Percentiles rank a stretch among this genome's conserved stretches.
Evolutionary conservation across 2,797 vertebrate species (phyloP).

Genomic region (Pelochelys cantorii): DNA sequence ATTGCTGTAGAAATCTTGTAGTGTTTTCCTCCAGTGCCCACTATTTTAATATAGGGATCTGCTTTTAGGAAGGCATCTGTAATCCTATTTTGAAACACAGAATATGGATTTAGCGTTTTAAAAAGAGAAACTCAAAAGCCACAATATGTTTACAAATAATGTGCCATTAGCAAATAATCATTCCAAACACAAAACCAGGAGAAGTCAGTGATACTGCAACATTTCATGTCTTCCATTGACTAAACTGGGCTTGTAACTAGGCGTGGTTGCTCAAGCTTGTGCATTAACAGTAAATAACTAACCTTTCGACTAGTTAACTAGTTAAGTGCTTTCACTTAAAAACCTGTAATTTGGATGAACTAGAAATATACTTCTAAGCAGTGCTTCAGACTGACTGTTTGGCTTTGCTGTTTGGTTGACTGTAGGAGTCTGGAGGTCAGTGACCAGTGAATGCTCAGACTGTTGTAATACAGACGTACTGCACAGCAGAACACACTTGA

Average conservation of each 20-base stretch:
- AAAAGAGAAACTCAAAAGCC: not conserved
- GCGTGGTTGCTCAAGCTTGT: not conserved
- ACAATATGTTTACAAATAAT: not conserved
- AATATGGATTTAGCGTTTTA: not conserved
- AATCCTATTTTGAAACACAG: slow-evolving; percentile 85
- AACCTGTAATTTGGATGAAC: not conserved
- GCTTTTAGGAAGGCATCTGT: slow-evolving; percentile 94
- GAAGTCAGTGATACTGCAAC: rapidly evolving
- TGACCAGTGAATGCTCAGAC: not conserved
- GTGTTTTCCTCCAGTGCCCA: slow-evolving; percentile 80
- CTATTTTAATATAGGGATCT: slow-evolving; percentile 84
- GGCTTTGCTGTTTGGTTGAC: rapidly evolving
- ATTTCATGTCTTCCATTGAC: not conserved
- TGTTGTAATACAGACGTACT: not conserved
- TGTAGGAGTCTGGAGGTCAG: not conserved
- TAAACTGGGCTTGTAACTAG: rapidly evolving
- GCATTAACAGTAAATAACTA: not conserved
- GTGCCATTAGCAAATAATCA: not conserved
- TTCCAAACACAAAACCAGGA: not conserved
- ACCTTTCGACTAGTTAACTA: not conserved
- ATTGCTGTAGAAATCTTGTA: slow-evolving; percentile 90
- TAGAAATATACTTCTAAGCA: not conserved
- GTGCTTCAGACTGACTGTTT: not conserved
- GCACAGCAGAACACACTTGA: not conserved
- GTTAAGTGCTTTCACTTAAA: not conserved